A percentile compares a stretch with the other conserved stretches of the same genome.
These are phyloP conservation scores for Peromyscus californicus DNA, from an alignment of 2,113 vertebrate species.

Conservation along the genomic window DNA sequence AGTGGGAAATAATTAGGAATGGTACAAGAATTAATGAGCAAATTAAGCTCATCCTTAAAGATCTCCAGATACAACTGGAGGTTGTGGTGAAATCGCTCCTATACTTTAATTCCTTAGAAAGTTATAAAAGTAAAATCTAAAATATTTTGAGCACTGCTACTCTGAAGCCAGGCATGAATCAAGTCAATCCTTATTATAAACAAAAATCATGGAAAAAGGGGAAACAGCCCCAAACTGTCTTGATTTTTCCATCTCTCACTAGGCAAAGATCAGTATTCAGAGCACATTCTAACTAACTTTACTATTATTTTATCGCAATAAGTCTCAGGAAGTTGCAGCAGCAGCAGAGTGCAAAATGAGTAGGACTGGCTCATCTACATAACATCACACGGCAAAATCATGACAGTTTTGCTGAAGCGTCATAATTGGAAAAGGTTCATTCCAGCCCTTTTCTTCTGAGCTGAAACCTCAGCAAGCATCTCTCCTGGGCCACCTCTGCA, in stretches of 20 bases:
- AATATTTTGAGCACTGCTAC: conserved; percentile 22
- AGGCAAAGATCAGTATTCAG: conserved; percentile 1
- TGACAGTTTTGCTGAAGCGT: background rate
- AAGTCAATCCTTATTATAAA: background rate
- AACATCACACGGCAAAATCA: background rate
- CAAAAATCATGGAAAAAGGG: background rate
- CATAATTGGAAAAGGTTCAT: background rate
- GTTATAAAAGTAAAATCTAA: conserved; percentile 22
- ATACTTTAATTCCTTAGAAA: conserved; percentile 54
- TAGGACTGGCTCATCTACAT: background rate
- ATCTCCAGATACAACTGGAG: background rate
- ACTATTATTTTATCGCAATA: background rate
- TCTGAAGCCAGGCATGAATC: conserved; percentile 30
- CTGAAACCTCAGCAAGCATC: background rate
- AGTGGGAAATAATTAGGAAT: background rate
- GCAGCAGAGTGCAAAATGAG: background rate
- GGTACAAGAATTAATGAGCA: conserved; percentile 45
- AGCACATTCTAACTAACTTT: background rate
- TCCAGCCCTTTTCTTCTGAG: background rate
- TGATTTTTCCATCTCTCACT: background rate
- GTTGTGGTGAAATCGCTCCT: background rate
- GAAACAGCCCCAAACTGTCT: background rate
- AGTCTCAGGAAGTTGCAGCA: background rate
- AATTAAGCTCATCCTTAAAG: conserved; percentile 11
- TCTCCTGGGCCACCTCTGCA: background rate